Evolutionary conservation across 2,797 vertebrate species (phyloP), one percentile per base, ranked within the genome.

Genomic region (Hylomyscus alleni): DNA sequence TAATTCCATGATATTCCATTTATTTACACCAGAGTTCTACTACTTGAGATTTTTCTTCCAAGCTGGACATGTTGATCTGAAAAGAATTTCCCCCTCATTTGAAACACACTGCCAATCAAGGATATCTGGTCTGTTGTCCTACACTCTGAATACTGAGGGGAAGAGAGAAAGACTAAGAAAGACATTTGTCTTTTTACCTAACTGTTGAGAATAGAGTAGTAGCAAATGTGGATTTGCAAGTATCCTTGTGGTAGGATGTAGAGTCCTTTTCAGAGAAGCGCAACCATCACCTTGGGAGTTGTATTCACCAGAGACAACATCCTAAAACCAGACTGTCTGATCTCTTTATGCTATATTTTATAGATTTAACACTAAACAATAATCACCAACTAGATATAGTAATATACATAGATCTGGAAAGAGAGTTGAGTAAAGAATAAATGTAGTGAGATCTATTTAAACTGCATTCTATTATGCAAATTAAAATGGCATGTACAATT

Each of bases 381-480:
- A 56, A 44, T 69, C 44, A 9, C 75, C 65, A 78, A 76, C 14
- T 84, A 85, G 50, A 47, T 72, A 9, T 19, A 90, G 65, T 82
- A 65, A 50, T 62, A 82, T 22, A 26, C 10, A 0, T 44, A 89
- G n/a, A 73, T 76, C 19, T 93, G 37, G 81, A 95, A 85, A 88
- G 8, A 95, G 40, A 75, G 17, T 65, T 89, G 20, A 94, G 65
- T 82, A 34, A 83, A 96, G 89, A 94, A 84, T 37, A 60, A 62
- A 34, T 37, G 24, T 31, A 69, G 34, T 65, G 78, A 93, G 24
- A 90, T 90, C 81, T 69, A 84, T 65, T 60, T 60, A 67, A 50
- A 78, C 85, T 73, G 22, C 20, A 26, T 89, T 50, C 17, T 31
- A 54, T 56, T 84, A 56, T 69, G 13, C 37, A 22, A 89, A 56